These are phyloP conservation scores for Odontocolon sp. DNA, from an alignment of 2,888 invertebrate genomes.

Conservation along the genomic window DNA sequence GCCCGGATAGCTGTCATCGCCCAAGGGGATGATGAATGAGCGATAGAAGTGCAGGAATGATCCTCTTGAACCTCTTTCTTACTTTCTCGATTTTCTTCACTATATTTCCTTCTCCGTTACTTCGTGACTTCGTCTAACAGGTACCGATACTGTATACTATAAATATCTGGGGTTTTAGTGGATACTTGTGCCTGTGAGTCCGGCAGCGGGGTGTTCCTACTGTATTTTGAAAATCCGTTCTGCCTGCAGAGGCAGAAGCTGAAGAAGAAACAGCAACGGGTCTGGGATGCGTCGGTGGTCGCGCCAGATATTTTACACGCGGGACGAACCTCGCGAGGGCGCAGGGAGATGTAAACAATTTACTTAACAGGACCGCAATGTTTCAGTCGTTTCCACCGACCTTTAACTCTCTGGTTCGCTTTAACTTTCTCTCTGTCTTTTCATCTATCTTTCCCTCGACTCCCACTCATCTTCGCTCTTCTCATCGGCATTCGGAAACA, in stretches of 20 bases:
- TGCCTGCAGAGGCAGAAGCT: slow-evolving; percentile 33
- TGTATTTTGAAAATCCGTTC: slow-evolving; percentile 25
- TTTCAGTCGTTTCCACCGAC: slow-evolving; percentile 62
- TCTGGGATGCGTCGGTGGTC: slow-evolving; percentile 64
- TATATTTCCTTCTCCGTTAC: neutral
- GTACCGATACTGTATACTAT: slow-evolving; percentile 31
- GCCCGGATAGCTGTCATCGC: slow-evolving; percentile 33
- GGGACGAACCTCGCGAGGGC: slow-evolving; percentile 50
- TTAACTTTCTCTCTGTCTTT: slow-evolving; percentile 58
- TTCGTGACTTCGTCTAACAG: slow-evolving; percentile 12
- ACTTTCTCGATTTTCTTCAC: neutral
- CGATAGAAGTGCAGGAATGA: neutral
- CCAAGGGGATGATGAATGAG: slow-evolving; percentile 28
- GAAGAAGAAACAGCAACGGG: slow-evolving; percentile 32
- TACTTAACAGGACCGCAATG: slow-evolving; percentile 67
- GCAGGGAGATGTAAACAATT: slow-evolving; percentile 66
- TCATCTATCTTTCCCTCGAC: slow-evolving; percentile 5
- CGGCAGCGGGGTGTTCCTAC: neutral
- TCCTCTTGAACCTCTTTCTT: slow-evolving; percentile 5
- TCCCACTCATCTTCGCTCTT: neutral
- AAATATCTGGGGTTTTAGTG: slow-evolving; percentile 42
- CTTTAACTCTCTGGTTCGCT: no score
- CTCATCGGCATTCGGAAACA: neutral
- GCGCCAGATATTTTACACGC: slow-evolving; percentile 64
- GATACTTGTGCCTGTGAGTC: slow-evolving; percentile 34